These are phyloP conservation scores for Ariopsis seemanni DNA, from an alignment of 2,113 vertebrate genomes.

Conservation along the genomic window DNA sequence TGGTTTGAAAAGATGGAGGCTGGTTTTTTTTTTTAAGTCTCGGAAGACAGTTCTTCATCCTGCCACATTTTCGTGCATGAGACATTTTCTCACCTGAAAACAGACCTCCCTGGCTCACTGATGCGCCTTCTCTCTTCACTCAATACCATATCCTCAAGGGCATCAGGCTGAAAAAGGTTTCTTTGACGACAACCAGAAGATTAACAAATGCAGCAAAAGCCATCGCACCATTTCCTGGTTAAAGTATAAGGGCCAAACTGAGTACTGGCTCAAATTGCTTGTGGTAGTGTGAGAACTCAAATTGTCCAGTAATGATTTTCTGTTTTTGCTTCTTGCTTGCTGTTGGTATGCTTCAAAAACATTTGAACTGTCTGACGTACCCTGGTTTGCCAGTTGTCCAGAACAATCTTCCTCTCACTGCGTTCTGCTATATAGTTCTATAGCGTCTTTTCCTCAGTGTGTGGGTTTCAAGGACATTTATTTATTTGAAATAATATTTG, in stretches of 20 bases:
- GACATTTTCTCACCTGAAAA: background rate
- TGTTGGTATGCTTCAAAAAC: background rate
- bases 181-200: background rate
- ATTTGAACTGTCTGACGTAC: background rate
- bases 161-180: background rate
- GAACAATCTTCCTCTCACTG: background rate
- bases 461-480: background rate
- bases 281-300: slow-evolving; percentile 9
- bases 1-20: background rate
- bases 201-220: slow-evolving; percentile 9
- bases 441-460: background rate
- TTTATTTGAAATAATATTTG: background rate
- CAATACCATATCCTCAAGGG: background rate
- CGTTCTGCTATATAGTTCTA: background rate
- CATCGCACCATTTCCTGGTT: slow-evolving; percentile 5
- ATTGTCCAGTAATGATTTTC: slow-evolving; percentile 6
- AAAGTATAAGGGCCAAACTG: slow-evolving; percentile 20
- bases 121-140: background rate
- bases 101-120: background rate
- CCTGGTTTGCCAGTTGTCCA: background rate
- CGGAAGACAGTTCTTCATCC: background rate
- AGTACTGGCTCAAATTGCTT: slow-evolving; percentile 15
- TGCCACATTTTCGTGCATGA: background rate
- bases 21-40: background rate
- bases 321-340: background rate